Base-by-base conservation (phyloP, 2,888 invertebrate species). In the Merodon equestris region DNA sequence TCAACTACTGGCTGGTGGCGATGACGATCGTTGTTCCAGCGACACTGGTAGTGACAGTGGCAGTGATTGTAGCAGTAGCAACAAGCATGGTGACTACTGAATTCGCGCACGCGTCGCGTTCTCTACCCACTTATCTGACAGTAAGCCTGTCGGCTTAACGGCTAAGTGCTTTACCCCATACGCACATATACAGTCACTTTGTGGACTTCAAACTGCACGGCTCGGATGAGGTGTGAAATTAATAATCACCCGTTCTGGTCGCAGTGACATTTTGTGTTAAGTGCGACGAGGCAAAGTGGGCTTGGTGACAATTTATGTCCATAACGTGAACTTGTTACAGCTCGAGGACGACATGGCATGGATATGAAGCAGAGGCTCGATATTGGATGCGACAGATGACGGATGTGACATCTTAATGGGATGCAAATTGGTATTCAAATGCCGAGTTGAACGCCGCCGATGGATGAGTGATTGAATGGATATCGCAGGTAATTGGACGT, bases 391-490 rank as follows among this genome's bases (percentile, higher is more conserved):
- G 67, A 64, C 73, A 68, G 60, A 79, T 74, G 79, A 79, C 74
- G 56, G 79, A 79, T 79, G 74, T 79, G 79, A 79, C 79, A 74
- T 74, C 68, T 74, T 79, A 70, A 79, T 79, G 44, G 73, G 63
- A 79, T 74, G 74, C 74, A 74, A 79, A 79, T 79, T 74, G 79
- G 36, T 64, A 74, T 74, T 74, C 68, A 74, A 79, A 79, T 74
- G 79, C 64, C 79, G 68, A 50, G 18, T 34, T 48, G 40, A 27
- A 27, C 27, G 15, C 36, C 45, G 48, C 54, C 74, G 54, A 54
- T 51, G 27, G 79, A 64, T 79, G 74, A 68, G 74, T 74, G 74
- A 74, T 79, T 79, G 79, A 64, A 64, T 54, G 58, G 57, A 27
- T 72, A 47, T 2, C 15, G 42, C 27, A 48, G 57, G 47, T 70